Conservation (phyloP, 2,888 invertebrate species). For the Ametastegia equiseti region DNA sequence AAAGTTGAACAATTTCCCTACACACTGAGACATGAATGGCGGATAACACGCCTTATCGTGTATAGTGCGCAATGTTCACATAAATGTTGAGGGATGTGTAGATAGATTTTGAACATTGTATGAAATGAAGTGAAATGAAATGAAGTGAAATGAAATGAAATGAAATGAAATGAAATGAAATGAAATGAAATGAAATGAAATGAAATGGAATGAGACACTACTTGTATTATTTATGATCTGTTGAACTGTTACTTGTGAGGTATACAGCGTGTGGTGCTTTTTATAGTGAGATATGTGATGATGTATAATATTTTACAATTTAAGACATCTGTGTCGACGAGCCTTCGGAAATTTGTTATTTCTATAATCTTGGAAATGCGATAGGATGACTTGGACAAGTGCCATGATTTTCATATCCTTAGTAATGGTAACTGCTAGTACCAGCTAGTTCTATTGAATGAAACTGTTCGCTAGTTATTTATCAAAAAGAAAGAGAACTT, state of each 20-base stretch:
- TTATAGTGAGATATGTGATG: constrained; percentile 8
- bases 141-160: background rate
- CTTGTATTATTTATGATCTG: constrained; percentile 29
- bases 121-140: no score
- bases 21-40: background rate
- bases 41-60: background rate
- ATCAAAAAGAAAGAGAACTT: no score
- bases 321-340: constrained; percentile 3
- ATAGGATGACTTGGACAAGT: constrained; percentile 29
- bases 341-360: background rate
- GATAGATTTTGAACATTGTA: constrained; percentile 1
- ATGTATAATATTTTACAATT: constrained; percentile 19
- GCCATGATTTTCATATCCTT: background rate
- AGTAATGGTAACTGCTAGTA: background rate
- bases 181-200: background rate
- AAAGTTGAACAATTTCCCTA: background rate
- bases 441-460: background rate
- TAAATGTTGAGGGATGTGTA: background rate
- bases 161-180: background rate
- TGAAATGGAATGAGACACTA: background rate
- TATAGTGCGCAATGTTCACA: background rate
- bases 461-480: no score
- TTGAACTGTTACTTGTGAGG: constrained; percentile 39
- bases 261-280: constrained; percentile 35
- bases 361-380: background rate